Base-by-base conservation (phyloP, 2,113 vertebrate species). In the Archocentrus centrarchus region DNA sequence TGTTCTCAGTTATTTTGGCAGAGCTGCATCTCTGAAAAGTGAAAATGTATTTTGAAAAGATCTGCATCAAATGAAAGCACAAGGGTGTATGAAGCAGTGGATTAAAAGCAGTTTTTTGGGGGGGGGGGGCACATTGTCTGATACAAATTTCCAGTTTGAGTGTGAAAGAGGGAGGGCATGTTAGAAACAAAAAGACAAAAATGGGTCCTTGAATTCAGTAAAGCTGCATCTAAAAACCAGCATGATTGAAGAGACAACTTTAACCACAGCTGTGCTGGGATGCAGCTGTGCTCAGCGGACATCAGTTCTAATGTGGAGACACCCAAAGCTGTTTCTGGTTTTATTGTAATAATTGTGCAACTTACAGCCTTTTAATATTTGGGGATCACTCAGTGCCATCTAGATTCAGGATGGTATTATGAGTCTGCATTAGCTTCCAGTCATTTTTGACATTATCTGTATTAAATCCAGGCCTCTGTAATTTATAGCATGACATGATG, bases 401-500 rank as follows among this genome's bases (percentile, higher is more conserved):
- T 73, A 24, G 15, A 47, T 35, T 61, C 3, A 77, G 24, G 37
- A 53, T 53, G 44, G 24, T 68, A 5, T 70, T 70, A 44, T 80
- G 32, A 59, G 59, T 79, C 7, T 18, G 20, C 13, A 11, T 62
- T 47, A 20, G 7, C 7, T 68, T 39, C 2, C 3, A 27, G 20
- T 11, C 75, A 39, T 64, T 86, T 79, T 24, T 84, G 75, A 87
- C 55, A 20, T 60, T 18, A 37, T 58, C 58, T 53, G 32, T 86
- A 30, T 80, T 44, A 41, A 68, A 78, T 58, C 68, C 32, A 41
- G 59, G 10, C 53, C 39, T 82, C 41, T 77, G 53, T 64, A 79
- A 83, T 86, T 86, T 27, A 85, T 57, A 30, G 35, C 32, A 20
- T 68, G 59, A 57, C 64, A 64, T 75, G 70, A 79, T 47, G 77